A percentile compares a stretch with the other conserved stretches of the same genome.
phyloP scores from a whole-genome alignment of 1,140 invertebrate species.

The Reticulitermes speratus region DNA sequence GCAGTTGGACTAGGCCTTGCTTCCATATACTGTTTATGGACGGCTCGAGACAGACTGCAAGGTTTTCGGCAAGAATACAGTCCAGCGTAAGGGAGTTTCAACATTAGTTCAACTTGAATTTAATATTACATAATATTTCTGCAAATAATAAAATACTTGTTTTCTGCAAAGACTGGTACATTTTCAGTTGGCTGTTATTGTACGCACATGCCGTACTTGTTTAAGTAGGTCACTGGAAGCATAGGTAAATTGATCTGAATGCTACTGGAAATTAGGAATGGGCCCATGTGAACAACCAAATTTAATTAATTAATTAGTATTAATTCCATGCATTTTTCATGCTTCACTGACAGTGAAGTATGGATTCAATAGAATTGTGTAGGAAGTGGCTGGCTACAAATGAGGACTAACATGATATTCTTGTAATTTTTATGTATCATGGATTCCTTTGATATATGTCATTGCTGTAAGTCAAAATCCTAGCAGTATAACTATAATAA shows the following conservation, averaged over 20 bases:
- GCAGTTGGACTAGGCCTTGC: constrained; percentile 68
- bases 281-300: neutral
- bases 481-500: too few relatives aligned
- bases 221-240: neutral
- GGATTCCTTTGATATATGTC: neutral
- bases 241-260: neutral
- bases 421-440: constrained; percentile 1
- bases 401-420: neutral
- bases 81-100: constrained; percentile 33
- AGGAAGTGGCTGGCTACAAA: neutral
- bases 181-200: too few relatives aligned
- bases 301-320: too few relatives aligned
- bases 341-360: neutral
- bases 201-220: neutral
- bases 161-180: neutral
- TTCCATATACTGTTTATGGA: constrained; percentile 62
- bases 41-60: constrained; percentile 53
- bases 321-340: neutral
- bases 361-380: neutral
- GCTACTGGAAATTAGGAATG: neutral
- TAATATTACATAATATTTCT: neutral
- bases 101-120: neutral
- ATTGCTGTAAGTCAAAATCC: too few relatives aligned
- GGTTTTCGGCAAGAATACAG: constrained; percentile 33
- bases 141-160: neutral